Conservation (phyloP, 2,797 vertebrate species). For the Enteromius paludinosus region DNA sequence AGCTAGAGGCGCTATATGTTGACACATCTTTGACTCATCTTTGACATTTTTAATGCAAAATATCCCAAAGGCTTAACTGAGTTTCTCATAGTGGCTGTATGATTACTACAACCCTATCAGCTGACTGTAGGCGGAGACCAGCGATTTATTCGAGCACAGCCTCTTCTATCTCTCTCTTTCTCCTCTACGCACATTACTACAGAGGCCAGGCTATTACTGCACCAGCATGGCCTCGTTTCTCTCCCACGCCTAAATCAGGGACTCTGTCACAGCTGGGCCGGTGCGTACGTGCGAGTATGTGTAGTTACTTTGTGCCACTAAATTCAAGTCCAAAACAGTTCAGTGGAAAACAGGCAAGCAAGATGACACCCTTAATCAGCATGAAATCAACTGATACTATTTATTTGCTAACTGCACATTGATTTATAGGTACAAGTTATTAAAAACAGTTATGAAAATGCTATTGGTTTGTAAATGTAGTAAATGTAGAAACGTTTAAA, state of each 20-base stretch:
- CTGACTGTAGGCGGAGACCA: constrained; percentile 53
- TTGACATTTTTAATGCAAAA: constrained; percentile 34
- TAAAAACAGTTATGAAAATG: neutral
- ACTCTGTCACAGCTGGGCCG: constrained; percentile 56
- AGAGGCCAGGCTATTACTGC: constrained; percentile 60
- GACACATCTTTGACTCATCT: neutral
- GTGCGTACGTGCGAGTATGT: constrained; percentile 17
- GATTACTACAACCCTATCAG: constrained; percentile 56
- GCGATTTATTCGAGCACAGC: constrained; percentile 40
- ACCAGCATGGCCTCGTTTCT: constrained; percentile 63
- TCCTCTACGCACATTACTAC: constrained; percentile 53
- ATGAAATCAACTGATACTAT: neutral
- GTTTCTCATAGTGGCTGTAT: constrained; percentile 47
- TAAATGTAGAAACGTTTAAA: neutral
- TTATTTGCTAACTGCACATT: neutral
- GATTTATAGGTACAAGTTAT: neutral
- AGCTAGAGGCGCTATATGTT: neutral
- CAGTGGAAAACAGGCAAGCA: constrained; percentile 8
- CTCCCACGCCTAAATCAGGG: constrained; percentile 56
- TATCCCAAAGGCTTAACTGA: constrained; percentile 45
- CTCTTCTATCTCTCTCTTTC: constrained; percentile 38
- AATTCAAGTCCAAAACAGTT: neutral
- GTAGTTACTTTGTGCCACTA: constrained; percentile 32
- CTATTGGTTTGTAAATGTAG: neutral
- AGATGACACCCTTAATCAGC: constrained; percentile 3